A percentile compares a stretch with the other conserved stretches of the same genome.
These are phyloP conservation scores for Rotaria sp. DNA, from an alignment of 2,888 invertebrate species.

Conservation along the genomic window DNA sequence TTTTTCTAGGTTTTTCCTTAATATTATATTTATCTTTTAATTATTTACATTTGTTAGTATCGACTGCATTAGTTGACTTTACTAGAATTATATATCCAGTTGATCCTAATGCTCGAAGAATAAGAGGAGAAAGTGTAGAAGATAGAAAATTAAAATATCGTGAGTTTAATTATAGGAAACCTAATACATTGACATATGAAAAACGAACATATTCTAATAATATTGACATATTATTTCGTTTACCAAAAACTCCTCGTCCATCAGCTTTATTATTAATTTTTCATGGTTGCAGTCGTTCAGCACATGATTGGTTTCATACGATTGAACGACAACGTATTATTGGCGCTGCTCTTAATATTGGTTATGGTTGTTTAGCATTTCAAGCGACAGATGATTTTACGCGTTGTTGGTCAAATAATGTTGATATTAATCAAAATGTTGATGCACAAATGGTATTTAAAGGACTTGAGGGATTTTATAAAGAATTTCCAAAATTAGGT, in stretches of 20 bases:
- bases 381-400: not conserved
- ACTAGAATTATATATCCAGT: too few relatives aligned
- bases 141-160: not conserved
- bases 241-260: not conserved
- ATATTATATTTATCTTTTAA: too few relatives aligned
- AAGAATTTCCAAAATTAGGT: not conserved
- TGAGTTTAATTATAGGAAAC: not conserved
- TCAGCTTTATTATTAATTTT: not conserved
- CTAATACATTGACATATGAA: not conserved
- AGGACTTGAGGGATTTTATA: slow-evolving; percentile 13
- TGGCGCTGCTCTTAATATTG: slow-evolving; percentile 11
- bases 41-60: too few relatives aligned
- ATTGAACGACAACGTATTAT: slow-evolving; percentile 17
- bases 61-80: too few relatives aligned
- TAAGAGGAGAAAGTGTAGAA: not conserved
- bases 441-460: not conserved
- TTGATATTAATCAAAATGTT: not conserved
- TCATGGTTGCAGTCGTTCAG: slow-evolving; percentile 17
- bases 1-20: too few relatives aligned
- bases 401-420: not conserved
- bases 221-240: not conserved
- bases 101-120: too few relatives aligned
- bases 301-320: not conserved
- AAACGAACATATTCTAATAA: not conserved
- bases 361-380: slow-evolving; percentile 26